Conservation (phyloP, 2,113 vertebrate genomes). For the Dolichallabes microphthalmus region DNA sequence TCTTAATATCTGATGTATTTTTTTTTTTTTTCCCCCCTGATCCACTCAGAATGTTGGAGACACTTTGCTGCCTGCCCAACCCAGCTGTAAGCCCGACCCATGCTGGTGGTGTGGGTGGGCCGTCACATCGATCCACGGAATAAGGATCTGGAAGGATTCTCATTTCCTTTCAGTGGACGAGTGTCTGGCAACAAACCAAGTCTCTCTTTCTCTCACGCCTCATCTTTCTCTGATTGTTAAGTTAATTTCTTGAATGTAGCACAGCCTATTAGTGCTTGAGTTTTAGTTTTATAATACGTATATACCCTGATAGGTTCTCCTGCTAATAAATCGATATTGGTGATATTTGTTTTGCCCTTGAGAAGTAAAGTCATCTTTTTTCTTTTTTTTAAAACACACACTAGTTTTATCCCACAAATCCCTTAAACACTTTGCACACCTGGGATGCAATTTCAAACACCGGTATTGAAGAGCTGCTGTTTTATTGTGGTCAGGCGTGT, state of each 20-base stretch:
- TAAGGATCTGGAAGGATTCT: not conserved
- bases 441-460: not conserved
- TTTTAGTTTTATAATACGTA: not conserved
- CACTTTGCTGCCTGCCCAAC: not conserved
- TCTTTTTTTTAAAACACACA: not conserved
- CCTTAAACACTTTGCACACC: not conserved
- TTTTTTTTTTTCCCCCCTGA: not conserved
- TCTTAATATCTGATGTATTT: not conserved
- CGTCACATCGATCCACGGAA: conserved; percentile 25
- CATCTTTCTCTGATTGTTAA: not conserved
- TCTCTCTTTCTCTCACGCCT: not conserved
- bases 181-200: not conserved
- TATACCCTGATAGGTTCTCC: not conserved
- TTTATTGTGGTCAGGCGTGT: conserved; percentile 3
- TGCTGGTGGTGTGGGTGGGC: not conserved
- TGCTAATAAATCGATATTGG: not conserved
- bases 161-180: conserved; percentile 9
- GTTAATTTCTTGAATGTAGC: not conserved
- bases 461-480: not conserved
- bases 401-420: not conserved
- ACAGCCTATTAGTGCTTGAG: not conserved
- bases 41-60: not conserved
- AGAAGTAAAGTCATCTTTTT: not conserved
- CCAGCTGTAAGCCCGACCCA: not conserved
- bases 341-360: not conserved